Evolutionary conservation across 2,797 vertebrate genomes (phyloP), one percentile per base, ranked within the genome.

Genomic region (Tinamus major): DNA sequence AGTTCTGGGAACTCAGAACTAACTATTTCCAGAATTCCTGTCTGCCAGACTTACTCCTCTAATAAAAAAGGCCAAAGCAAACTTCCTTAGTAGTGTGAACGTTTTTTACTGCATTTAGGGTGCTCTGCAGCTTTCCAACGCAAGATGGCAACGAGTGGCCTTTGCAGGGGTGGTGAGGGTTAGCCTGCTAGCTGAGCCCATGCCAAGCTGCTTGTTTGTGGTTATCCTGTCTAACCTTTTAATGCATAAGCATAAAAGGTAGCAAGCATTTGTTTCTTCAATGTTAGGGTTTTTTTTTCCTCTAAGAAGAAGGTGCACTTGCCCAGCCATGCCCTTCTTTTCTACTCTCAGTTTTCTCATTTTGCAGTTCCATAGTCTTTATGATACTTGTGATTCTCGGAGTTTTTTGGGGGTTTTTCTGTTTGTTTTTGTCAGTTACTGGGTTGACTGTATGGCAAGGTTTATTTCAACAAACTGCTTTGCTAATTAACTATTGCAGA

Each of bases 61-160:
- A 61, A 14, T 20, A 2, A 16, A 0, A n/a, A 87, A 33, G 12
- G 51, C 76, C 70, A 74, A 69, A 86, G 92, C 70, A 91, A 93
- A 89, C 84, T 94, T 96, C 92, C 93, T 88, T 64, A 71, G 20
- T 92, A 69, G 75, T 42, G 67, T 39, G 51, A 33, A 65, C 65
- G n/a, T 69, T 63, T 21, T 46, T 46, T 33, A 3, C 53, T 3
- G 2, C 35, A 56, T 39, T 83, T 79, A 49, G 75, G 97, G 95
- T 97, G 98, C 97, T 94, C 83, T 98, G 96, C 98, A 96, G 42
- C 64, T 94, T 96, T 79, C 86, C 88, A 94, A 85, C 96, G 3
- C 87, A 65, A 97, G 97, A 92, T 97, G 97, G 97, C 97, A 97
- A 96, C 91, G 93, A 95, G 91, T 85, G 90, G 84, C 95, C 93